Base-by-base conservation (phyloP, 2,888 invertebrate species). In the Habroteleia sp. region DNA sequence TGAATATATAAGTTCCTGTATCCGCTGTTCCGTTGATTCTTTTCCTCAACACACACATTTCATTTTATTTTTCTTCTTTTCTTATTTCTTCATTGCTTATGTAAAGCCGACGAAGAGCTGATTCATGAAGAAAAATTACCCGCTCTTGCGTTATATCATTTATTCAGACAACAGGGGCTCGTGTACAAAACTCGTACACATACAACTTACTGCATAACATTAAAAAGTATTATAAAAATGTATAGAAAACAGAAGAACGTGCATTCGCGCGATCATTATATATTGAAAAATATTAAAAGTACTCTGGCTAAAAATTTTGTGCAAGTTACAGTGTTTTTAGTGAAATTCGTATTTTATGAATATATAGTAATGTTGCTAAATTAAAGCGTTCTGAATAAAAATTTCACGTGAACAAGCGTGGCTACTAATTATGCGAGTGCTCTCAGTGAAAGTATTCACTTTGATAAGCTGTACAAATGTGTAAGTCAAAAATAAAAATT, bases 21-120 rank as follows among this genome's bases (percentile, higher is more conserved):
- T 5, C 7, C 7, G 14, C 14, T 14, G 20, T 41, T 23, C 10
- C 13, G 27, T 14, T 23, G 37, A 65, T 65, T 54, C 44, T 65
- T 11, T 14, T 25, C 23, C 20, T 33, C 42, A 8, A n/a, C n/a
- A n/a, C n/a, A n/a, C n/a, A n/a, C n/a, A n/a, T n/a, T n/a, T n/a
- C n/a, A n/a, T n/a, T n/a, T n/a, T n/a, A n/a, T n/a, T 20, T 2
- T 31, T 41, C 10, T 50, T 33, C 14, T 10, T 8, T 23, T 31
- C 54, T 71, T 62, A 41, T 52, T 62, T 60, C 54, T 14, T 31
- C 60, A 46, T 62, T 58, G 44, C 46, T 71, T 60, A 71, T 52
- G 69, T 50, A 60, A 69, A 42, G 46, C 60, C 48, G 69, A 60
- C 60, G 52, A 52, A 46, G 69, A 46, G 46, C 41, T 62, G 71